Conservation (phyloP, 2,888 invertebrate species). For the Boloria selene region DNA sequence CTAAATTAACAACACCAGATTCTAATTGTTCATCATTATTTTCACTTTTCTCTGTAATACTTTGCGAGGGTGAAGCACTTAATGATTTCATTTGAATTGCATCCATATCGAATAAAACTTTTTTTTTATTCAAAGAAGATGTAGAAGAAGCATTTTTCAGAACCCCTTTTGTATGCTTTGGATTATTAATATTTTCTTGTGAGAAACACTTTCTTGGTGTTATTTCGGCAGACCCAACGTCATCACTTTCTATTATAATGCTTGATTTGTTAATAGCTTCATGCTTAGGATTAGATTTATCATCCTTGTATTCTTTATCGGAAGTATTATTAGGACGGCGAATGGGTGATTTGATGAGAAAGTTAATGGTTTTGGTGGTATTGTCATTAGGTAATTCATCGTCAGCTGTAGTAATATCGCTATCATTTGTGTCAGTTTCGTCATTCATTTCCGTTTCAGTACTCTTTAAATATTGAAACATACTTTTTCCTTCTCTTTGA, state of each 20-base stretch:
- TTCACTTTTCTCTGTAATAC: conserved; percentile 69
- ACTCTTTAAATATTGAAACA: conserved; percentile 26
- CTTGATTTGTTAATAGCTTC: background rate
- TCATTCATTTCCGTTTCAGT: conserved; percentile 29
- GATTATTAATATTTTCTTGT: conserved; percentile 53
- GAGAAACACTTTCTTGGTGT: conserved; percentile 53
- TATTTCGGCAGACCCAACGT: conserved; percentile 55
- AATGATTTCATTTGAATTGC: conserved; percentile 79
- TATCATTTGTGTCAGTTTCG: conserved; percentile 38
- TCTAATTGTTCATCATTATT: conserved; percentile 62
- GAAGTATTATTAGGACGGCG: background rate
- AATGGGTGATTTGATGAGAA: conserved; percentile 63
- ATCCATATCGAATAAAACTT: conserved; percentile 84
- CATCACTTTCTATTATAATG: conserved; percentile 49
- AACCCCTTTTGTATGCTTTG: conserved; percentile 79
- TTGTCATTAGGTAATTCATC: conserved; percentile 46
- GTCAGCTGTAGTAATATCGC: conserved; percentile 53
- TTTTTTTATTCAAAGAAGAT: conserved; percentile 83
- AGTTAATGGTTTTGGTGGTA: conserved; percentile 59
- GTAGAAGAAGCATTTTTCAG: conserved; percentile 82
- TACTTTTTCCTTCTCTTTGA: conserved; percentile 20
- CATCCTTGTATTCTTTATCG: background rate
- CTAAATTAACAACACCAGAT: conserved; percentile 66
- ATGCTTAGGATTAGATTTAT: conserved; percentile 1
- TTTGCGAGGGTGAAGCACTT: conserved; percentile 79